Conservation (phyloP, 2,888 invertebrate species). For the Drosophila suboccidentalis region DNA sequence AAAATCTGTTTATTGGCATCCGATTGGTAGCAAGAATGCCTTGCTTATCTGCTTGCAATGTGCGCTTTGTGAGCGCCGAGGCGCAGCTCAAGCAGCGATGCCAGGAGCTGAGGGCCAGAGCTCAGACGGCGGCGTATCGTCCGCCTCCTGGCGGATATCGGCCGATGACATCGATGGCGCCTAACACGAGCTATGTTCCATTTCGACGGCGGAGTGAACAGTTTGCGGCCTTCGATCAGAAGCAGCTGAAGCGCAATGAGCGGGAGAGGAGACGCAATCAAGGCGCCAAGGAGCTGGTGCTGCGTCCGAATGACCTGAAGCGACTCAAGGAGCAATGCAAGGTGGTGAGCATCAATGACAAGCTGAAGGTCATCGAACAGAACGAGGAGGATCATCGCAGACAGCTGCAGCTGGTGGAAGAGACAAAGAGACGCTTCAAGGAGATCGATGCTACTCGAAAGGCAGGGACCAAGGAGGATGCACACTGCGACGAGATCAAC, state of each 20-base stretch:
- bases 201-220: conserved; percentile 56
- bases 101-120: conserved; percentile 59
- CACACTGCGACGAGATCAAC: conserved; percentile 30
- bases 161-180: conserved; percentile 47
- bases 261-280: conserved; percentile 57
- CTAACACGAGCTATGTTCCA: conserved; percentile 10
- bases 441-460: conserved; percentile 84
- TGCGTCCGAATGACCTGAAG: conserved; percentile 87
- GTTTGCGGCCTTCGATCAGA: conserved; percentile 62
- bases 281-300: conserved; percentile 60
- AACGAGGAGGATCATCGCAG: conserved; percentile 85
- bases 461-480: conserved; percentile 63
- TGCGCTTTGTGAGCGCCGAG: conserved; percentile 65
- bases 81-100: conserved; percentile 59
- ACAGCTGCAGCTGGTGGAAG: conserved; percentile 87
- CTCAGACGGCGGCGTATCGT: conserved; percentile 67
- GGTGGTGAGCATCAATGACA: conserved; percentile 86
- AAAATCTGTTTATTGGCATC: not conserved
- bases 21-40: conserved; percentile 60
- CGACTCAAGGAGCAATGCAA: conserved; percentile 88
- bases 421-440: conserved; percentile 87
- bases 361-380: conserved; percentile 85
- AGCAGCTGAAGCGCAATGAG: conserved; percentile 60
- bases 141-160: conserved; percentile 54
- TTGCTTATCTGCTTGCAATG: conserved; percentile 78